Base-by-base conservation (phyloP, 1,140 invertebrate species). In the Ceratosolen solmsi region DNA sequence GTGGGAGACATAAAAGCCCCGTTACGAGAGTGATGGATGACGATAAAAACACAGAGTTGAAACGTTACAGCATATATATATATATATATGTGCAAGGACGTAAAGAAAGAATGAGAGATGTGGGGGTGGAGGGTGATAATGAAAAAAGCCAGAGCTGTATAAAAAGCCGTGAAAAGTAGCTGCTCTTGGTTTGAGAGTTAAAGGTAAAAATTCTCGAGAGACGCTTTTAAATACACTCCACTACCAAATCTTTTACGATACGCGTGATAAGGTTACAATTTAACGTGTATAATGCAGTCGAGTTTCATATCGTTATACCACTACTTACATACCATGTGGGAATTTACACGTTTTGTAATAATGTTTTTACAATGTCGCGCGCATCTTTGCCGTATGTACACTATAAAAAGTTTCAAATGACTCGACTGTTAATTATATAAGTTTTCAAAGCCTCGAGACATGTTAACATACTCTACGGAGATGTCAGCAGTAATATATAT, bases 141-240 rank as follows among this genome's bases (percentile, higher is more conserved):
- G 41, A 13, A 36, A 22, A 63, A 73, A 22, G 36, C n/a, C 25
- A 15, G n/a, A 41, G 27, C 27, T 9, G 20, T 3, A 20, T 0
- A 22, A 71, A 71, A 38, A 71, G 20, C 56, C 33, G 46, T n/a
- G 60, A 27, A 76, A 68, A 76, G 80, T 68, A 46, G 79, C 58
- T 51, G 58, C 25, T 17, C 9, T 54, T 54, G 13, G 49, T 60
- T 74, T 74, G 71, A 74, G 30, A 63, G 54, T 0, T 13, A 27
- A 5, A 1, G 41, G 41, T 36, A 30, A 65, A 74, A 80, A 80
- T 74, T 74, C 71, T 80, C 71, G 41, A 46, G 58, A 74, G 41
- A 74, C 25, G 36, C 49, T 0, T 54, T n/a, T n/a, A n/a, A n/a
- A n/a, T n/a, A n/a, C n/a, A n/a, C 27, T 56, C 1, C 36, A 17